Evolutionary conservation across 2,113 vertebrate genomes (phyloP), one percentile per base, ranked within the genome.

Genomic region (Maccullochella peelii): DNA sequence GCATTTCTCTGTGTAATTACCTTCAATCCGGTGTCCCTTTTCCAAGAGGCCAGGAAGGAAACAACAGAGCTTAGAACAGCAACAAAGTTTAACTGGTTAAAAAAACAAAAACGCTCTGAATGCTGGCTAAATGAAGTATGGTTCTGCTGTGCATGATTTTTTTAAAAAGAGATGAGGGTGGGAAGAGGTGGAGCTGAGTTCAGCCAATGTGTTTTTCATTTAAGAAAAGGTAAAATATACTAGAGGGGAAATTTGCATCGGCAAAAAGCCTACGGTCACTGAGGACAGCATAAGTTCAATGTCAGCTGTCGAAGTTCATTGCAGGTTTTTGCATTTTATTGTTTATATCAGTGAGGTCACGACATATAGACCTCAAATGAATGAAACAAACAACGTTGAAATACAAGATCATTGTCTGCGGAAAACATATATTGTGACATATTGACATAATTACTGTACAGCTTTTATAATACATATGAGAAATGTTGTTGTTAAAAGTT

Each of bases 1-100:
- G 86, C 85, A 84, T 93, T 92, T 94, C 87, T 92, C 81, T 55
- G 44, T 62, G 83, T 93, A 94, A 94, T 93, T 94, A 93, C 82
- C 88, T 93, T 89, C 86, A 92, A 92, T 92, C 92, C 88, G 30
- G 76, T 92, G 92, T 94, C 89, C 81, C 82, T 82, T 89, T 92
- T 86, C 87, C 83, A 89, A 83, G 84, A 86, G 81, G 74, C 79
- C 82, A 86, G 82, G 87, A 83, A 88, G 85, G 84, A 93, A 93
- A 91, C 74, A 86, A 82, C 74, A 67, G 72, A 85, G 82, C 65
- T 69, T 18, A 72, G 55, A 87, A 80, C 72, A 83, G 83, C 82
- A 83, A 82, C 58, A 68, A 66, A 82, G 52, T 74, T 74, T 42
- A 89, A 83, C 55, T 70, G 57, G 78, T 72, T 21, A 87, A 50